Percentiles rank a stretch among this genome's conserved stretches.
Conservation (phyloP, 2,113 vertebrate genomes). For the Archocentrus centrarchus region DNA sequence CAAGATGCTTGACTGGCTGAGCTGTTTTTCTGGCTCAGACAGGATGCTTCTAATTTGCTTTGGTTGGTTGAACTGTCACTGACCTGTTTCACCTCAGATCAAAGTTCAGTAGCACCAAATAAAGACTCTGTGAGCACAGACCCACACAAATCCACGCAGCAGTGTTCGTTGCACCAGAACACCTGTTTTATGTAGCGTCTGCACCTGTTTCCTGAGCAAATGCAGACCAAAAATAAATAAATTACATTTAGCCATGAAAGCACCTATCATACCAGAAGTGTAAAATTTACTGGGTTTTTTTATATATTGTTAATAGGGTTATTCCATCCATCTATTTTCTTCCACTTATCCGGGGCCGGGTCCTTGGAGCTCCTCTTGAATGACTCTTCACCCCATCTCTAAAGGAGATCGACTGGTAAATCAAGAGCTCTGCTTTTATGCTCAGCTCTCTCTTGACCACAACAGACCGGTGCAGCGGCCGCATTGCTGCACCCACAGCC, state of each 20-base stretch:
- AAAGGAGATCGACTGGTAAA: no score
- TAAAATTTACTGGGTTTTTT: not conserved
- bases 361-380: no score
- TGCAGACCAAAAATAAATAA: not conserved
- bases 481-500: no score
- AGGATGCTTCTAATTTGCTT: conserved; percentile 55
- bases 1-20: not conserved
- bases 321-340: not conserved
- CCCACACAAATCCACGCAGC: not conserved
- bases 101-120: conserved; percentile 35
- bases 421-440: no score
- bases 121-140: not conserved
- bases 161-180: not conserved
- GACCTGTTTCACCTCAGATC: conserved; percentile 35
- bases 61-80: conserved; percentile 19
- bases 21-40: conserved; percentile 7
- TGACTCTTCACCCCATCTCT: no score
- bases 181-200: not conserved
- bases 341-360: no score
- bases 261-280: not conserved
- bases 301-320: not conserved
- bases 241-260: no score
- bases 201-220: not conserved
- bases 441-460: no score
- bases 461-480: no score